Base-by-base conservation (phyloP, 2,113 vertebrate species). In the Cochlearius cochlearius region DNA sequence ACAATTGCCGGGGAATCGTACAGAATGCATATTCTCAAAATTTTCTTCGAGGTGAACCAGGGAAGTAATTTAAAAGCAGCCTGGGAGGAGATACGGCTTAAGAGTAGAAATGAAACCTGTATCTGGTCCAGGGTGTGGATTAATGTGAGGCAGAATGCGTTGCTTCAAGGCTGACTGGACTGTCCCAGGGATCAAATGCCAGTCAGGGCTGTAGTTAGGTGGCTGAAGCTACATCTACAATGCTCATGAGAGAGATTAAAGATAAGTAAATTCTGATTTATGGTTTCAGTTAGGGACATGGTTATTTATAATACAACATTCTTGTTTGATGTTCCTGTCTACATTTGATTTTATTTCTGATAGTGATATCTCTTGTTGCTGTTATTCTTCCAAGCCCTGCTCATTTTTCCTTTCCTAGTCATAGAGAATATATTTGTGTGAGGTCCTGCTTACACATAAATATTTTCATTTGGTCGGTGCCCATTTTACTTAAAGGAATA, bases 261-360 rank as follows among this genome's bases (percentile, higher is more conserved):
- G 84, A 93, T 79, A 92, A 94, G 88, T 88, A 86, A 96, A 92
- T 16, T 90, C 87, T 95, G 95, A 96, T 96, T 94, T 96, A 95
- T 96, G 26, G 49, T 76, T 95, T 95, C 80, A 34, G 91, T 91
- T 96, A 85, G 90, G 66, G 81, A 78, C 92, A 93, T 68, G 30
- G 87, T 79, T 97, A 94, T 97, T 96, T 97, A 94, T 93, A 93
- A 93, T 69, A 85, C 58, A 85, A 87, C 91, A 96, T 92, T 87
- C 84, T 96, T 91, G 84, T 95, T 92, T 93, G 91, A 97, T 95
- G 90, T 88, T 93, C 93, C 90, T 95, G 94, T 93, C 94, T 75
- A 85, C 69, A 73, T 96, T 93, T 96, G 95, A 97, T 95, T 97
- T 96, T 95, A 78, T 96, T 95, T 96, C 93, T 96, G 93, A 96